Conservation (phyloP, 2,888 invertebrate species). For the Brachynemurus nebulosus region DNA sequence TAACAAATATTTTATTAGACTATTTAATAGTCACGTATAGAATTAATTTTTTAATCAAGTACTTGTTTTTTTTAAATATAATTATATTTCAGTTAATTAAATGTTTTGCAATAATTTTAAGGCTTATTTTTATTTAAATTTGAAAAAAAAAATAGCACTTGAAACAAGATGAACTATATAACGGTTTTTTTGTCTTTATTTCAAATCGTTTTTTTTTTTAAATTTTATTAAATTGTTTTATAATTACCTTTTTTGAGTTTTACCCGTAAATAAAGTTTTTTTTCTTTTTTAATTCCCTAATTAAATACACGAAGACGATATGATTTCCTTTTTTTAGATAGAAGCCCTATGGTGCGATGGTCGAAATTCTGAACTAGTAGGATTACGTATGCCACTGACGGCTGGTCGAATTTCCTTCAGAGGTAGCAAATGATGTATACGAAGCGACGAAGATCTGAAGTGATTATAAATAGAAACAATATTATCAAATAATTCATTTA, state of each 20-base stretch:
- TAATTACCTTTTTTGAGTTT: too few species aligned
- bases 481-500: too few species aligned
- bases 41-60: conserved; percentile 1
- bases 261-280: conserved; percentile 1
- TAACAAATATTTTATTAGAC: conserved; percentile 9
- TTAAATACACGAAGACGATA: conserved; percentile 1
- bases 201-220: not conserved
- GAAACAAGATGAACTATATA: not conserved
- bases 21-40: conserved; percentile 8
- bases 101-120: not conserved
- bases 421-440: conserved; percentile 30
- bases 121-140: not conserved
- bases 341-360: conserved; percentile 34
- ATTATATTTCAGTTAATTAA: not conserved
- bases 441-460: conserved; percentile 30
- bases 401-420: conserved; percentile 33
- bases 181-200: not conserved
- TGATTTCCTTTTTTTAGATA: conserved; percentile 24
- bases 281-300: not conserved
- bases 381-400: conserved; percentile 25
- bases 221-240: conserved; percentile 1
- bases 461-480: too few species aligned
- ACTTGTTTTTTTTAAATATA: not conserved
- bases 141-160: not conserved
- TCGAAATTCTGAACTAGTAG: conserved; percentile 27